Evolutionary conservation across 2,797 vertebrate species (phyloP).

Genomic region (Aulostomus chinensis): DNA sequence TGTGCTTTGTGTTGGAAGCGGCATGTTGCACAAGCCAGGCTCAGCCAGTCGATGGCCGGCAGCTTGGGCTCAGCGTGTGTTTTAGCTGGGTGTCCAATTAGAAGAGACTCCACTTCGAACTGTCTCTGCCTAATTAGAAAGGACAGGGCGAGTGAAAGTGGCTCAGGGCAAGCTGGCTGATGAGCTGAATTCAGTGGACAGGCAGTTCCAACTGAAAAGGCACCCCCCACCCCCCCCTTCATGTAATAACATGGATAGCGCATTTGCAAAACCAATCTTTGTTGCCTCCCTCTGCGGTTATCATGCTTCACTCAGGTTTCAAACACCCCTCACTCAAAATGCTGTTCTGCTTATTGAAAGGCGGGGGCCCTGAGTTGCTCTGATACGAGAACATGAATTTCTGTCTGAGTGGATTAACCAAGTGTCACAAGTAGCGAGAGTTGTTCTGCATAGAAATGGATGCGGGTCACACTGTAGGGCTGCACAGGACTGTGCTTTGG

Average conservation of each 20-base stretch:
- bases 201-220: slow-evolving; percentile 15
- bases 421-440: slow-evolving; percentile 15
- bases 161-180: slow-evolving; percentile 36
- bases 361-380: slow-evolving; percentile 30
- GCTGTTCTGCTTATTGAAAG: slow-evolving; percentile 29
- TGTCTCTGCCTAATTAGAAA: slow-evolving; percentile 67
- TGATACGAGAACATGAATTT: slow-evolving; percentile 42
- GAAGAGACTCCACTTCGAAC: slow-evolving; percentile 66
- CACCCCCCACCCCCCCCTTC: neutral
- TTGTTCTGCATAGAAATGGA: slow-evolving; percentile 22
- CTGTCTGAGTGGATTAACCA: slow-evolving; percentile 47
- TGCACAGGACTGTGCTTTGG: slow-evolving; percentile 10
- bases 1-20: slow-evolving; percentile 60
- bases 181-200: slow-evolving; percentile 37
- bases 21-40: slow-evolving; percentile 45
- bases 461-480: neutral
- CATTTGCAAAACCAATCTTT: slow-evolving; percentile 36
- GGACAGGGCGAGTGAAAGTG: slow-evolving; percentile 50
- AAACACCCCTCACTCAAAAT: slow-evolving; percentile 37
- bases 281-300: slow-evolving; percentile 49
- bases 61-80: slow-evolving; percentile 70
- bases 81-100: slow-evolving; percentile 73
- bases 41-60: slow-evolving; percentile 58
- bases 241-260: slow-evolving; percentile 51
- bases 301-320: slow-evolving; percentile 58